Conservation (phyloP, 2,113 vertebrate species). For the Corythoichthys haematopterus region DNA sequence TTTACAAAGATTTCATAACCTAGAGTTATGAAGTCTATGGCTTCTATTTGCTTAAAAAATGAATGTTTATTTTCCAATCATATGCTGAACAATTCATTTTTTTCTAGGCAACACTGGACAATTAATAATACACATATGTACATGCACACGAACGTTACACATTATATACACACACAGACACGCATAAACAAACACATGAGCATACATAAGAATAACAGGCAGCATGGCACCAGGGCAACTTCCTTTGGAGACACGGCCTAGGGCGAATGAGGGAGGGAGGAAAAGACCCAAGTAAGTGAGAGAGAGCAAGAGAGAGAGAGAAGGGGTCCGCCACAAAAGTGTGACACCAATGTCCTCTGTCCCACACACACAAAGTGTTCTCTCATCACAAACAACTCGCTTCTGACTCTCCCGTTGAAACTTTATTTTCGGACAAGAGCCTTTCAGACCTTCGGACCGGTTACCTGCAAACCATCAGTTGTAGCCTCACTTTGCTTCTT, state of each 20-base stretch:
- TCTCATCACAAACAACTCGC: constrained; percentile 3
- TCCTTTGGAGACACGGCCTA: constrained; percentile 52
- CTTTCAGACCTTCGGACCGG: not conserved
- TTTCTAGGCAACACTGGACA: too few species aligned
- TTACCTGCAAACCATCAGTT: not conserved
- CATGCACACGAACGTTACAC: not conserved
- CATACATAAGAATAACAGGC: constrained; percentile 49
- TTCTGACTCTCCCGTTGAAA: not conserved
- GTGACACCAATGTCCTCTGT: not conserved
- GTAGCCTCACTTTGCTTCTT: not conserved
- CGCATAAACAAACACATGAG: constrained; percentile 53
- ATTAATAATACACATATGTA: too few species aligned
- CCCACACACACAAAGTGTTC: constrained; percentile 24
- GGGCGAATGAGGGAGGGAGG: constrained; percentile 7
- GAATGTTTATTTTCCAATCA: too few species aligned
- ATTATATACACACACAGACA: not conserved
- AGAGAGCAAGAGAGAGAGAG: constrained; percentile 7
- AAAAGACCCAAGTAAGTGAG: not conserved
- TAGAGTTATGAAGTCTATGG: too few species aligned
- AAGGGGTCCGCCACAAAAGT: constrained; percentile 26
- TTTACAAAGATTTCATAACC: too few species aligned
- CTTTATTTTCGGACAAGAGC: not conserved
- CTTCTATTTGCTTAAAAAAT: too few species aligned
- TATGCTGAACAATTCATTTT: too few species aligned
- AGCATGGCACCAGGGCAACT: constrained; percentile 51